Conservation (phyloP, 1,140 invertebrate genomes). For the Zophobas morio region DNA sequence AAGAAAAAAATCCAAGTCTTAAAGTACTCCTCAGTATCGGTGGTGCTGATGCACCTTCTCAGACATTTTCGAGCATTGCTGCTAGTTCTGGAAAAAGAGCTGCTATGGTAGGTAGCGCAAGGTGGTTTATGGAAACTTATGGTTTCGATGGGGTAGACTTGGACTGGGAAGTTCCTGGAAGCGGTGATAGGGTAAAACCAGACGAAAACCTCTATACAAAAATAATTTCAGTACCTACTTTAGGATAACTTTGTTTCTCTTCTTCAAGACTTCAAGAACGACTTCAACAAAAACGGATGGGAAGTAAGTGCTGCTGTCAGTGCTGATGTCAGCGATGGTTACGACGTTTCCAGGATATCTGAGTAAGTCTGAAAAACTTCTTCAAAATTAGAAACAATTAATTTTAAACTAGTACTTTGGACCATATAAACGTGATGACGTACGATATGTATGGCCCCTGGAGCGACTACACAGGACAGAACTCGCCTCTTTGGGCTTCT, state of each 20-base stretch:
- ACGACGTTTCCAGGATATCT: conserved; percentile 18
- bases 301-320: conserved; percentile 12
- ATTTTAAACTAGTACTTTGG: background rate
- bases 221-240: conserved; percentile 61
- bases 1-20: conserved; percentile 74
- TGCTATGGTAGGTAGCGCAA: conserved; percentile 59
- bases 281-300: conserved; percentile 25
- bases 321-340: conserved; percentile 25
- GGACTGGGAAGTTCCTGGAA: conserved; percentile 77
- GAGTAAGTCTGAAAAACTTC: conserved; percentile 2
- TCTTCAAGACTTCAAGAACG: conserved; percentile 21
- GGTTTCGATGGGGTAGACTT: conserved; percentile 76
- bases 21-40: conserved; percentile 82
- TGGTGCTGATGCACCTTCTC: conserved; percentile 77
- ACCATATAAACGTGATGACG: conserved; percentile 4
- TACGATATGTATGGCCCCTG: conserved; percentile 17
- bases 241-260: conserved; percentile 16
- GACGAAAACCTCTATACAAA: conserved; percentile 66
- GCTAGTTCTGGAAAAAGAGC: conserved; percentile 57
- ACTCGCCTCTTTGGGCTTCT: conserved; percentile 18
- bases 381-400: background rate
- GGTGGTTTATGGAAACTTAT: conserved; percentile 57
- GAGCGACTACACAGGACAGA: conserved; percentile 26
- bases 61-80: conserved; percentile 14
- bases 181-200: conserved; percentile 67